Conservation (phyloP, 1,140 invertebrate species). For the Ostrea denselamellosa region DNA sequence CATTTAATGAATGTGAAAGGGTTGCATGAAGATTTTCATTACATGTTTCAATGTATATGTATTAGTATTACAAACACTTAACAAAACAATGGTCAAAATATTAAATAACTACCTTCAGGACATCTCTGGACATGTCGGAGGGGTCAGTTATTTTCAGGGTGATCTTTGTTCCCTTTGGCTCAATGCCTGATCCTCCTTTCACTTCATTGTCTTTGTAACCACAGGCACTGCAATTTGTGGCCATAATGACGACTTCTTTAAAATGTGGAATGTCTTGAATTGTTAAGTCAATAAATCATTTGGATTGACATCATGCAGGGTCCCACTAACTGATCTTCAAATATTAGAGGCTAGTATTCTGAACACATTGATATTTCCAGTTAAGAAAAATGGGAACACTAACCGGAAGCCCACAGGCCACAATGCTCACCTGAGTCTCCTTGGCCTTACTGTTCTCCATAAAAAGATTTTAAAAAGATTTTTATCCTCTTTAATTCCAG, state of each 20-base stretch:
- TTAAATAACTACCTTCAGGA: constrained; percentile 87
- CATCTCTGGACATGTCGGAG: constrained; percentile 93
- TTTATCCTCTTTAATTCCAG: too few relatives aligned
- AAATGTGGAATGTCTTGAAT: constrained; percentile 93
- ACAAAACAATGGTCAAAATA: not conserved
- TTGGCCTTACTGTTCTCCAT: too few relatives aligned
- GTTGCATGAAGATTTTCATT: too few relatives aligned
- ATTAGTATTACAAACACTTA: not conserved
- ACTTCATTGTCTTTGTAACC: constrained; percentile 96
- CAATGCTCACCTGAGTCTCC: too few relatives aligned
- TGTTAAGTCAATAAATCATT: not conserved
- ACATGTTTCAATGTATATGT: too few relatives aligned
- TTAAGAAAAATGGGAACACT: too few relatives aligned
- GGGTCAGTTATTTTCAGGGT: constrained; percentile 86
- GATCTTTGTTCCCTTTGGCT: constrained; percentile 89
- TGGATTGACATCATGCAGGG: not conserved
- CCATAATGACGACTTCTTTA: constrained; percentile 98
- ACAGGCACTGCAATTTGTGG: constrained; percentile 93
- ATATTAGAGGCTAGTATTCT: too few relatives aligned
- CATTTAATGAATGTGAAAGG: too few relatives aligned
- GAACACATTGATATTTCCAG: too few relatives aligned
- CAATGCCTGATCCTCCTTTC: constrained; percentile 95
- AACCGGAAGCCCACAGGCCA: too few relatives aligned
- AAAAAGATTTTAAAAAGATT: too few relatives aligned
- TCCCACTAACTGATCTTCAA: too few relatives aligned